Evolutionary conservation across 2,888 invertebrate genomes (phyloP).

Genomic region (Cristatella mucedo): DNA sequence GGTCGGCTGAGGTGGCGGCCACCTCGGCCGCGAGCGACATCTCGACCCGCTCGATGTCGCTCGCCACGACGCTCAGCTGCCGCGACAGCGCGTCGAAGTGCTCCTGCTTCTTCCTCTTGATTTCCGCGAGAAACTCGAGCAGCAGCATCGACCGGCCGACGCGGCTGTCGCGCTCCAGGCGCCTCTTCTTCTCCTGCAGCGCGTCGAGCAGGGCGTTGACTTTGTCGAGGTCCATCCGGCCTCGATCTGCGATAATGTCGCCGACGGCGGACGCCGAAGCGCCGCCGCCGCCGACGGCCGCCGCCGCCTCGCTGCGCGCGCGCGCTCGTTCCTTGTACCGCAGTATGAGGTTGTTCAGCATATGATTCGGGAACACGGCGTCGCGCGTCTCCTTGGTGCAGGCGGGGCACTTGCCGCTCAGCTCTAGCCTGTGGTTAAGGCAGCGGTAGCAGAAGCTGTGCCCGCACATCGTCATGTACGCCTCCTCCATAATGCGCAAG

Average conservation of each 20-base stretch:
- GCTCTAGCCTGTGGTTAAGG: constrained; percentile 52
- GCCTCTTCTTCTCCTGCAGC: constrained; percentile 58
- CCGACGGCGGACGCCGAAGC: constrained; percentile 15
- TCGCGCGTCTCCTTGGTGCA: constrained; percentile 57
- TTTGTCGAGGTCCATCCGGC: constrained; percentile 52
- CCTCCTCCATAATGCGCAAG: constrained; percentile 71
- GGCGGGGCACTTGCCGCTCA: constrained; percentile 59
- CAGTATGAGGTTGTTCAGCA: constrained; percentile 59
- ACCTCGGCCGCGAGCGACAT: no score
- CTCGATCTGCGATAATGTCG: constrained; percentile 13
- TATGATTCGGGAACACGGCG: constrained; percentile 68
- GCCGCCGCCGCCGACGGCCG: background rate
- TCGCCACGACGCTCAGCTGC: background rate
- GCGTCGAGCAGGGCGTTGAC: constrained; percentile 66
- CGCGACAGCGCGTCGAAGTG: background rate
- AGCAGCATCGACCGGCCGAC: background rate
- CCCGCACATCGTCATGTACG: constrained; percentile 76
- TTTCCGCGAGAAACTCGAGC: constrained; percentile 5
- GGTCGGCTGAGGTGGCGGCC: no score
- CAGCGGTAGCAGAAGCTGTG: constrained; percentile 78
- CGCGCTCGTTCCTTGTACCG: constrained; percentile 44
- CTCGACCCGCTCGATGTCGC: background rate
- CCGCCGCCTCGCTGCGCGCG: constrained; percentile 25
- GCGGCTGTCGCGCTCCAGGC: constrained; percentile 55
- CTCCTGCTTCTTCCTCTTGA: background rate